phyloP scores from a whole-genome alignment of 2,888 invertebrate species.

The Andrena bicolor region DNA sequence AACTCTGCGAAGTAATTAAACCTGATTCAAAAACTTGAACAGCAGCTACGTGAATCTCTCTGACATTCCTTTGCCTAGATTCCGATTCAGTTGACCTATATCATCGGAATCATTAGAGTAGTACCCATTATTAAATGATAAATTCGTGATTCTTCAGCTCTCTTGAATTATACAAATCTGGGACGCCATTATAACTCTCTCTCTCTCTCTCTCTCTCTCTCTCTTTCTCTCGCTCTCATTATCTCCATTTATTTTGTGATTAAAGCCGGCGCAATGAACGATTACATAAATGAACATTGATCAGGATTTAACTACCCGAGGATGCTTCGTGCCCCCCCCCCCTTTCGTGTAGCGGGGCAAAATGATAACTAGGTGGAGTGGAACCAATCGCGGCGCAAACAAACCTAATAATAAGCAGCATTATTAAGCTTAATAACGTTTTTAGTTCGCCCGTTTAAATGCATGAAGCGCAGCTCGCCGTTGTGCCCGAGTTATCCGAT shows the following conservation, averaged over 20 bases:
- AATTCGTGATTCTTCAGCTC: no score
- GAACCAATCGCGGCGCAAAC: constrained; percentile 38
- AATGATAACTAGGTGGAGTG: constrained; percentile 2
- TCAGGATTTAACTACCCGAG: neutral
- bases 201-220: neutral
- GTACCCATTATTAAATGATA: no score
- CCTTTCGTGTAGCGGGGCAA: neutral
- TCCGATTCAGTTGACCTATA: neutral
- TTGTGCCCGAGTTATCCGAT: constrained; percentile 58
- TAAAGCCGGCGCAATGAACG: neutral
- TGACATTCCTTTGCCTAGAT: neutral
- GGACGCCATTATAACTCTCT: no score
- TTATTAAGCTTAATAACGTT: constrained; percentile 73
- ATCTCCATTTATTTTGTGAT: neutral
- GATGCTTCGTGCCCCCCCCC: neutral
- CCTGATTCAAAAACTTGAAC: neutral
- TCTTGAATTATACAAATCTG: no score
- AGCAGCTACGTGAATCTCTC: neutral
- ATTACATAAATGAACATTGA: constrained; percentile 23
- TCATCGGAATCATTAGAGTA: neutral
- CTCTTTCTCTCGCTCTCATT: neutral
- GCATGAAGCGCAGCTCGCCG: constrained; percentile 73
- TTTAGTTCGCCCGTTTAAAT: constrained; percentile 79
- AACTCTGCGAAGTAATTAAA: constrained; percentile 3
- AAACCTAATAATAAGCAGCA: constrained; percentile 47